Percentiles rank a stretch among this genome's conserved stretches.
These are phyloP conservation scores for Misgurnus anguillicaudatus DNA, from an alignment of 2,113 vertebrate species.

Conservation along the genomic window DNA sequence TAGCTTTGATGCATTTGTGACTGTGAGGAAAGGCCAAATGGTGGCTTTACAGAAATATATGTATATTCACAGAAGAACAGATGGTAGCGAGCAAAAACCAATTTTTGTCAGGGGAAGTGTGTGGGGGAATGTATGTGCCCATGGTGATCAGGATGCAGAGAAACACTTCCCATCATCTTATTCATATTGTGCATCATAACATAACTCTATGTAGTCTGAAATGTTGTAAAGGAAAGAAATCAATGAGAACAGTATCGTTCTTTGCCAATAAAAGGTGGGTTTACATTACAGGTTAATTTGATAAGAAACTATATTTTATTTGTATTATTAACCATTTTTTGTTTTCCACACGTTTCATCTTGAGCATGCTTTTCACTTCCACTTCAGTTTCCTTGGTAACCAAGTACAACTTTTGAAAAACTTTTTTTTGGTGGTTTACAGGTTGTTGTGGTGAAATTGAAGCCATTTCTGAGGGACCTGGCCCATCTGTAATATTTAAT, in stretches of 20 bases:
- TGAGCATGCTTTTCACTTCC: no score
- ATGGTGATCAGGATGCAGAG: not conserved
- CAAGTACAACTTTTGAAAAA: no score
- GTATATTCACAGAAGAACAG: constrained; percentile 68
- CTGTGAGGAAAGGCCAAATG: constrained; percentile 66
- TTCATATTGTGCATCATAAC: not conserved
- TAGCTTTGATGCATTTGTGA: constrained; percentile 71
- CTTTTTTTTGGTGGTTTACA: no score
- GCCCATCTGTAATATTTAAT: no score
- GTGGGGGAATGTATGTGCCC: constrained; percentile 10
- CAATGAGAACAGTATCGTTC: not conserved
- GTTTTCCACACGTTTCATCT: no score
- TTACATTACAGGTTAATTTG: no score
- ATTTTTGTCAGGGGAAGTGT: constrained; percentile 62
- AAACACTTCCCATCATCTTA: not conserved
- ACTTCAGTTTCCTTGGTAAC: no score
- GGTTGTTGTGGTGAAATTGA: no score
- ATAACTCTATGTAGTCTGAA: not conserved
- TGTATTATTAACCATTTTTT: no score
- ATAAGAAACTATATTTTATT: no score
- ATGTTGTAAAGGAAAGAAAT: not conserved
- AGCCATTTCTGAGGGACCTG: no score
- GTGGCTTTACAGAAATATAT: constrained; percentile 65
- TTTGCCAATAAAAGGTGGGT: no score
- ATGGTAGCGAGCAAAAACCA: constrained; percentile 69